phyloP scores from a whole-genome alignment of 2,113 vertebrate species.

The Cichladusa arquata region DNA sequence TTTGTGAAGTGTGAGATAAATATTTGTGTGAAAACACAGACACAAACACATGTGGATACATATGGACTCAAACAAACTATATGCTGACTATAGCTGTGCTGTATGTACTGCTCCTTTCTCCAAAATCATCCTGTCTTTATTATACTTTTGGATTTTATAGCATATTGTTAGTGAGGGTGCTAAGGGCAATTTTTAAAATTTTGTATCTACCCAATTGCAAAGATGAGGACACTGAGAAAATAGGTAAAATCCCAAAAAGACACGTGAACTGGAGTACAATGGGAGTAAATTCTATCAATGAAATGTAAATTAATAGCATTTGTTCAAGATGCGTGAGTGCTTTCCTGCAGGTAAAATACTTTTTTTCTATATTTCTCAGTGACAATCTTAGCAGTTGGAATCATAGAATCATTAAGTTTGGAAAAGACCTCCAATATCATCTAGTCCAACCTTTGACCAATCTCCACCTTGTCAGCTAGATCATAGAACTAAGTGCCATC shows the following conservation, averaged over 20 bases:
- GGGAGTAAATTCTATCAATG: background rate
- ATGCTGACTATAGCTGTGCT: background rate
- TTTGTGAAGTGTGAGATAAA: background rate
- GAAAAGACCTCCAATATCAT: background rate
- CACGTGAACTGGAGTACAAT: rapidly evolving
- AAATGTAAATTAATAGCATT: background rate
- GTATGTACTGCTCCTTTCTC: background rate
- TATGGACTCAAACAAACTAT: background rate
- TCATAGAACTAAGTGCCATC: too few relatives aligned
- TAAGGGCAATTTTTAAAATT: background rate
- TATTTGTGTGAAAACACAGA: background rate
- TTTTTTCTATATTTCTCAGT: background rate
- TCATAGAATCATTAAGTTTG: background rate
- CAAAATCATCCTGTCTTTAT: background rate
- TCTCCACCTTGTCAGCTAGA: background rate
- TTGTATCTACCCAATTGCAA: background rate
- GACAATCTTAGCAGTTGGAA: background rate
- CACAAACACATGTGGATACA: background rate
- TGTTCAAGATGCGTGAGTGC: background rate
- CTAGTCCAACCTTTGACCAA: background rate
- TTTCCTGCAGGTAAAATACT: background rate
- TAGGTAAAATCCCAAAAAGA: background rate
- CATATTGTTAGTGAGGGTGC: background rate
- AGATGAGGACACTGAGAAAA: background rate
- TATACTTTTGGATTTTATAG: background rate